Evolutionary conservation across 35 echinoderm and acorn worm genomes (phyloP), one percentile per base, ranked within the genome.

Genomic region (Apostichopus parvimensis): DNA sequence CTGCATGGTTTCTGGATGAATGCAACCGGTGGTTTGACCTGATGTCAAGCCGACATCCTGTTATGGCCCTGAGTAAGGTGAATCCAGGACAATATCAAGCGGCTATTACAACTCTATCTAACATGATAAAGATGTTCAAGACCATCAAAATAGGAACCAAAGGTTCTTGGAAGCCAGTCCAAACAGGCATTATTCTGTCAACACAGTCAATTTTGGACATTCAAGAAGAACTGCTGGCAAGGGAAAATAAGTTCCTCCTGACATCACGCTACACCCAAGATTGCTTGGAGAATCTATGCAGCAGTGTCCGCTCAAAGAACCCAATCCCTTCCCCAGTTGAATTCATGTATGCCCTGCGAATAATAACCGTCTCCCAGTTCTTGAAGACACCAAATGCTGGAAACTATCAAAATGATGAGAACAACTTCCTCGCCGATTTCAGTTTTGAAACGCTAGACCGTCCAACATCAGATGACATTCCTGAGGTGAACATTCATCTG

Each of bases 31-130:
- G 52, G 12, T 54, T 82, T 28, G 53, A 82, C 79, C 26, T 80
- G 5, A 82, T 82, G 79, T 82, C 79, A 8, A 54, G 79, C 1
- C 26, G 79, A 56, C 79, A 82, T 82, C 79, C 79, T 12, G 79
- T 82, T 17, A 82, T 82, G 52, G 24, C 24, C 24, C 24, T 25
- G 24, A 25, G 24, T 25, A 25, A 25, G 24, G 24, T 25, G 24
- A 25, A 25, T 25, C 24, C 24, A 25, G 24, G 24, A 25, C 24
- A 25, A 25, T 25, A 25, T 25, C 24, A 25, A 25, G 24, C 24
- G 24, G 24, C 24, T 25, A 25, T 25, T 1, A 25, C 24, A 25
- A 25, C 24, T 1, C 52, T 53, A 25, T 2, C 79, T 82, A 56
- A 10, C 12, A 52, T 54, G 79, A 25, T 52, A 54, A 53, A 55